phyloP scores from a whole-genome alignment of 2,113 vertebrate species.

The Paedocypris sp. region DNA sequence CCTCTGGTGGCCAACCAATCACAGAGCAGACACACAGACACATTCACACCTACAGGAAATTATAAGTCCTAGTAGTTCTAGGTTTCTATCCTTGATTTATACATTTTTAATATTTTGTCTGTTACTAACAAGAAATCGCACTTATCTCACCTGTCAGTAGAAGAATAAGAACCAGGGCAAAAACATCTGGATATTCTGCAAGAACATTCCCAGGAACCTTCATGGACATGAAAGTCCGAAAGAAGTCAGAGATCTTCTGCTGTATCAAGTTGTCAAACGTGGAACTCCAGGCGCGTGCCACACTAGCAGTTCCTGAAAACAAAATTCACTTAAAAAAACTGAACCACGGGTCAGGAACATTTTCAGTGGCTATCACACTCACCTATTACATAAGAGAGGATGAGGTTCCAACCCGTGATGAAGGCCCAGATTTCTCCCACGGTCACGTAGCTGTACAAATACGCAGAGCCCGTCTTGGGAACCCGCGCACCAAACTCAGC shows the following conservation, averaged over 20 bases:
- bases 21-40: too few relatives aligned
- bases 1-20: too few relatives aligned
- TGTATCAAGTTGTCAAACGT: constrained; percentile 85
- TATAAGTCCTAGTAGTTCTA: too few relatives aligned
- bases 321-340: neutral
- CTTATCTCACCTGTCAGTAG: constrained; percentile 74
- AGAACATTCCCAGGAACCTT: constrained; percentile 63
- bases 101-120: too few relatives aligned
- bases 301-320: constrained; percentile 77
- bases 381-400: constrained; percentile 95
- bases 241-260: constrained; percentile 78
- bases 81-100: too few relatives aligned
- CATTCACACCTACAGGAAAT: too few relatives aligned
- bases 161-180: constrained; percentile 74
- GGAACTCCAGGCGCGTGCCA: constrained; percentile 87
- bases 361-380: constrained; percentile 7
- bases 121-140: too few relatives aligned
- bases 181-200: constrained; percentile 79
- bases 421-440: constrained; percentile 97
- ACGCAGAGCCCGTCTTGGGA: constrained; percentile 86
- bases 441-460: constrained; percentile 93
- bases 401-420: constrained; percentile 93
- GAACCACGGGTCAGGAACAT: too few relatives aligned
- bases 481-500: constrained; percentile 92
- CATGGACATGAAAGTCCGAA: constrained; percentile 61